These are phyloP conservation scores for Ardeotis arabs DNA, from an alignment of 2,113 vertebrate species.

Conservation along the genomic window DNA sequence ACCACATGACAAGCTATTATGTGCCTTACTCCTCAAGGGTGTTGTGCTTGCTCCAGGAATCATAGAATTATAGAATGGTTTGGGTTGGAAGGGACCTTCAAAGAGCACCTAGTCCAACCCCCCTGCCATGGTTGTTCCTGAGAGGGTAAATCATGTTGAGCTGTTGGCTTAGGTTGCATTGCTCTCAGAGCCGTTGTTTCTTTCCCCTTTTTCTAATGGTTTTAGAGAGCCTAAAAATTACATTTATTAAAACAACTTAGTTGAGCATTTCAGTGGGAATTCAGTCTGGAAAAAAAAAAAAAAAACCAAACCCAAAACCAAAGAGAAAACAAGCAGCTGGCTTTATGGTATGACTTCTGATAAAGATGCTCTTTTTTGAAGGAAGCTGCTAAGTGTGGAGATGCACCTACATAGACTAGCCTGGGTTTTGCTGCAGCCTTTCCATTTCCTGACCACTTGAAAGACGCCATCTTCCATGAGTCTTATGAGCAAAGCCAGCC, in stretches of 20 bases:
- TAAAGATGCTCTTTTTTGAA: background rate
- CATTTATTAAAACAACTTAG: background rate
- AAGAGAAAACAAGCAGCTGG: background rate
- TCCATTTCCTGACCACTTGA: background rate
- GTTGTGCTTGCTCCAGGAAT: background rate
- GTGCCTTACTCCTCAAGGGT: background rate
- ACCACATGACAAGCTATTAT: rapidly evolving
- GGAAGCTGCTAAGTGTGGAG: background rate
- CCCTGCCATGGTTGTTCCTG: background rate
- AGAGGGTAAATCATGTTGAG: background rate
- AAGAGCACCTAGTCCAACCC: background rate
- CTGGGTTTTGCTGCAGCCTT: background rate
- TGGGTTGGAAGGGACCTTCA: background rate
- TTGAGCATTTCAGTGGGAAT: background rate
- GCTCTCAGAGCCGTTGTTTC: background rate
- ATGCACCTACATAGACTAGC: background rate
- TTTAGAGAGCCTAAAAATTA: background rate
- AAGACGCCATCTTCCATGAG: background rate
- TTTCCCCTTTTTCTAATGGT: background rate
- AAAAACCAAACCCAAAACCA: background rate
- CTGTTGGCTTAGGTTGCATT: background rate
- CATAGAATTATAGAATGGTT: background rate
- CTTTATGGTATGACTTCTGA: background rate
- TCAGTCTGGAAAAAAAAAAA: background rate
- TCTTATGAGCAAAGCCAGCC: background rate